These are phyloP conservation scores for Lasioglossum marginatum DNA, from an alignment of 2,888 invertebrate species.

Conservation along the genomic window DNA sequence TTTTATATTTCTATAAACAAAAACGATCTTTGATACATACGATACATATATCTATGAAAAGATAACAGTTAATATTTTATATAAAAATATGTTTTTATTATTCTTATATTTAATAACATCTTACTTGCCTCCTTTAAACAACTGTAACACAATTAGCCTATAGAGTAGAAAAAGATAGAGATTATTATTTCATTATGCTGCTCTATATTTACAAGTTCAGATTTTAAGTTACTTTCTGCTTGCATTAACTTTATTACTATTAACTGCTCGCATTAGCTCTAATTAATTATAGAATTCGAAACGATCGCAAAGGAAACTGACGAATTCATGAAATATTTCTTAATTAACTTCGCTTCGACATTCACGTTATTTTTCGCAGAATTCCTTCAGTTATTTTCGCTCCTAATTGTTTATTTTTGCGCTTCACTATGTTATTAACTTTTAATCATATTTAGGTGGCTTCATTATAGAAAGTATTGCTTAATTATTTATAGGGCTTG, in stretches of 20 bases:
- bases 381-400: background rate
- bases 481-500: background rate
- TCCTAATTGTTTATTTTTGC: background rate
- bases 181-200: background rate
- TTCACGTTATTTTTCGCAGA: background rate
- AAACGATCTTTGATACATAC: background rate
- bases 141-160: no score
- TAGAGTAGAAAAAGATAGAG: no score
- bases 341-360: background rate
- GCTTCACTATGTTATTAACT: background rate
- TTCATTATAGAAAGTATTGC: background rate
- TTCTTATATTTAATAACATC: no score
- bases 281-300: background rate
- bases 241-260: no score
- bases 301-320: background rate
- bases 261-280: background rate
- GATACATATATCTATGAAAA: background rate
- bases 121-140: no score
- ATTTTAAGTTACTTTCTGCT: background rate
- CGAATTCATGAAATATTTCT: background rate
- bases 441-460: background rate
- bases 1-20: background rate
- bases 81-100: no score
- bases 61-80: no score
- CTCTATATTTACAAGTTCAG: background rate